phyloP scores from a whole-genome alignment of 2,888 invertebrate species.

The Eupithecia subumbrata region DNA sequence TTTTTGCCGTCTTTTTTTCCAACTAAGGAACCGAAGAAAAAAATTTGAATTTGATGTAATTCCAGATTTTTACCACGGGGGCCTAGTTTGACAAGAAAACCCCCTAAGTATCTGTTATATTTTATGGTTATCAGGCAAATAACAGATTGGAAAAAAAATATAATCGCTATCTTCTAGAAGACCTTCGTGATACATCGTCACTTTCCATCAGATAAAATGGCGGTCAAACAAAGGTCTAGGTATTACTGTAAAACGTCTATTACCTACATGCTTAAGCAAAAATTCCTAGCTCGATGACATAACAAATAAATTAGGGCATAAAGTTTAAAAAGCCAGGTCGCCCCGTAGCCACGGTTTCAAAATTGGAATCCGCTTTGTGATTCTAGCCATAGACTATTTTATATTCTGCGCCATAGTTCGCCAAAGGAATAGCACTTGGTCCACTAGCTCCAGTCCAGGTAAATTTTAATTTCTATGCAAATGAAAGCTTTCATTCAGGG shows the following conservation, averaged over 20 bases:
- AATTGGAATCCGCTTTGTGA: conserved; percentile 63
- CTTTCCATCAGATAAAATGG: no score
- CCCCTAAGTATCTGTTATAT: no score
- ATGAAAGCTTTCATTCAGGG: conserved; percentile 77
- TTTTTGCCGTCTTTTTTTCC: no score
- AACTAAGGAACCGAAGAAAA: no score
- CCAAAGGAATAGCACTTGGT: conserved; percentile 73
- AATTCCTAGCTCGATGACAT: not conserved
- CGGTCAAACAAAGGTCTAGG: not conserved
- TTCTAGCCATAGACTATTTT: conserved; percentile 42
- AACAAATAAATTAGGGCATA: not conserved
- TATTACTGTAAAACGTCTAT: not conserved
- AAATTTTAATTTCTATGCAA: conserved; percentile 84
- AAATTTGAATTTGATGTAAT: no score
- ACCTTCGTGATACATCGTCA: no score
- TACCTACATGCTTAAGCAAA: not conserved
- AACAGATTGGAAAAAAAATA: no score
- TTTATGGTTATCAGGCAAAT: no score
- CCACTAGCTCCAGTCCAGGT: conserved; percentile 77
- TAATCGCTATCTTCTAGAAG: no score
- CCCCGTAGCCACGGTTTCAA: conserved; percentile 49
- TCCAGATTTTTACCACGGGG: no score
- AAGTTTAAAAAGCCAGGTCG: conserved; percentile 29
- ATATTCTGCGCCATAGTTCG: conserved; percentile 52
- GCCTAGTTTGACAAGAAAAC: no score